Evolutionary conservation across 2,113 vertebrate species (phyloP), one percentile per base, ranked within the genome.

Genomic region (Aspidoscelis tigris): DNA sequence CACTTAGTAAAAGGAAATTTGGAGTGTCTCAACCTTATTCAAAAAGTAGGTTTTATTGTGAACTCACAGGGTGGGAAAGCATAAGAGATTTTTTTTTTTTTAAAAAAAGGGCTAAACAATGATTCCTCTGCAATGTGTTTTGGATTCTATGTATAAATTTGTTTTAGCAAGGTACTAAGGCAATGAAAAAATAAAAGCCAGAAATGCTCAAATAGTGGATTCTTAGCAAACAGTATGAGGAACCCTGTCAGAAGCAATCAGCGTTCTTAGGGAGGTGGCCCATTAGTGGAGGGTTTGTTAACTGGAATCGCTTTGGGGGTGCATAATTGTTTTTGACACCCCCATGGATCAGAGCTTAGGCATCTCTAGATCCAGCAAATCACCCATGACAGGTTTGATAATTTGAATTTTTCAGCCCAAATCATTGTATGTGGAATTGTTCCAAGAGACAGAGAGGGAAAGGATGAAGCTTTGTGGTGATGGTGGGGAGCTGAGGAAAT

Each of bases 211-310:
- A 81, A 66, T 78, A 18, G 39, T 61, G 82, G 83, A 88, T 92
- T 92, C 88, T 78, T 89, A 90, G 86, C 90, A 94, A 91, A 87
- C 84, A 86, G 88, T 78, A 88, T 91, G 89, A 90, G 92, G 92
- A 86, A 64, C 84, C 84, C 69, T 94, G 93, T 94, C 94, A 94
- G 86, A 92, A 90, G 88, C 93, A 93, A 95, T 95, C 93, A 93
- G 77, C 78, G 84, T 95, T 90, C 92, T 90, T 93, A 84, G 87
- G 84, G 90, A 91, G 82, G 88, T 89, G 88, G 88, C 88, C 83
- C 89, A 83, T 92, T 95, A 93, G 93, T 79, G 74, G 87, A 41
- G 84, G 88, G 86, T 89, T 93, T 92, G 83, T 92, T 93, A 93
- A 95, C 93, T 94, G 93, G 91, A 83, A 92, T 93, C 92, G 92